Evolutionary conservation across 2,888 invertebrate species (phyloP).

Genomic region (Stratiomys singularior): DNA sequence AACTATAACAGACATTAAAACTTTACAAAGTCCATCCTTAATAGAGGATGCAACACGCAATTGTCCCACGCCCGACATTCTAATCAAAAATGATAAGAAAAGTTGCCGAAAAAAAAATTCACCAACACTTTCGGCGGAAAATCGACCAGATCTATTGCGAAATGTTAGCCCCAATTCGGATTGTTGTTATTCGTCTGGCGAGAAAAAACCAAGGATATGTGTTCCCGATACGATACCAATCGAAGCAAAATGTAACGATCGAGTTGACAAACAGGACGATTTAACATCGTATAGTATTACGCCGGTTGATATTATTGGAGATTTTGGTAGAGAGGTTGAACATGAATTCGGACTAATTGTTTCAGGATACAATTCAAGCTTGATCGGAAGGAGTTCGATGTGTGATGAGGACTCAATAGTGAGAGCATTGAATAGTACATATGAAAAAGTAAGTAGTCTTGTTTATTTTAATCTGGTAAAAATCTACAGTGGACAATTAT

Average conservation of each 20-base stretch:
- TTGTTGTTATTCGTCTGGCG: neutral
- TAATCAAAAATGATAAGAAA: conserved; percentile 58
- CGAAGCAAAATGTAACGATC: conserved; percentile 48
- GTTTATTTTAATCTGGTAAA: conserved; percentile 29
- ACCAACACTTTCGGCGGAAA: conserved; percentile 50
- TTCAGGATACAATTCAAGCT: conserved; percentile 58
- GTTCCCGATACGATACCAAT: conserved; percentile 50
- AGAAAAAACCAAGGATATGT: conserved; percentile 33
- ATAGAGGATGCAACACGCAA: conserved; percentile 49
- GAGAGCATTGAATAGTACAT: neutral
- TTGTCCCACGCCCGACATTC: conserved; percentile 60
- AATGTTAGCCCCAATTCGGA: conserved; percentile 57
- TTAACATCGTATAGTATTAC: conserved; percentile 56
- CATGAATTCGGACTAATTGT: conserved; percentile 62
- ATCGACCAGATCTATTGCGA: conserved; percentile 59
- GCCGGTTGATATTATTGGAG: conserved; percentile 62
- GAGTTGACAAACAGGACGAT: conserved; percentile 27
- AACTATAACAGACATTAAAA: conserved; percentile 48
- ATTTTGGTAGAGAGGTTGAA: conserved; percentile 63
- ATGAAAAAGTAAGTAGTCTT: conserved; percentile 42
- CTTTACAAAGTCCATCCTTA: conserved; percentile 18
- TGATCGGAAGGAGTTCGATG: conserved; percentile 40
- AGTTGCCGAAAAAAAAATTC: conserved; percentile 22
- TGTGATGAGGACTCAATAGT: neutral
- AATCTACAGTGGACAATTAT: too few species aligned